Evolutionary conservation across 1,140 invertebrate species (phyloP), one percentile per base, ranked within the genome.

Genomic region (Drosophila nebulosa): DNA sequence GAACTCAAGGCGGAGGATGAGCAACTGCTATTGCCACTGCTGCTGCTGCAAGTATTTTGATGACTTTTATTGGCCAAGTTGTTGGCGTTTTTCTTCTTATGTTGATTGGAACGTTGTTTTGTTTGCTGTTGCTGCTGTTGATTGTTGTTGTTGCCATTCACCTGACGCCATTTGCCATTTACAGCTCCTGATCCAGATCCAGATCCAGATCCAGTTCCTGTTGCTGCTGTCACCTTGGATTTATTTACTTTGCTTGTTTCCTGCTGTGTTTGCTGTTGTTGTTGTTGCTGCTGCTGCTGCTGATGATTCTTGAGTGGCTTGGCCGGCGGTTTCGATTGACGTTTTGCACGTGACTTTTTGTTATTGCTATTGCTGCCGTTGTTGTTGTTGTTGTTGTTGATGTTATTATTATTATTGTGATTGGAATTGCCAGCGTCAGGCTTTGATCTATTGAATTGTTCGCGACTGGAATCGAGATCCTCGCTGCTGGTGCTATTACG

Each of bases 401-500:
- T 3, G n/a, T 21, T 35, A 18, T 32, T 68, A 62, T 22, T 59
- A 65, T 22, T 46, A 53, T 53, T 55, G 42, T 42, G 42, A 30
- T 16, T 52, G 46, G 59, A 52, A 52, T 32, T 67, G 63, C 46
- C 35, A 4, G 36, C 21, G 3, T 24, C 39, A 52, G 58, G 26
- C 58, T 83, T 79, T 32, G 73, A 46, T 26, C 80, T 81, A 18
- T 57, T 55, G 22, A 84, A 50, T 2, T 88, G 84, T 59, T 91
- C 90, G 26, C 90, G 70, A 24, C 88, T 90, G 12, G 85, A 90
- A 22, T 77, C 75, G 4, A 81, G 79, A 55, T 90, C 89, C 68
- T 90, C 86, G 10, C 90, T 91, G 55, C 89, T 79, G 59, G 88
- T 90, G 71, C 90, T 91, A 46, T 91, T 91, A 18, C 90, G 84